These are phyloP conservation scores for Pygmarrhopalites habei DNA, from an alignment of 1,140 invertebrate species.

Conservation along the genomic window DNA sequence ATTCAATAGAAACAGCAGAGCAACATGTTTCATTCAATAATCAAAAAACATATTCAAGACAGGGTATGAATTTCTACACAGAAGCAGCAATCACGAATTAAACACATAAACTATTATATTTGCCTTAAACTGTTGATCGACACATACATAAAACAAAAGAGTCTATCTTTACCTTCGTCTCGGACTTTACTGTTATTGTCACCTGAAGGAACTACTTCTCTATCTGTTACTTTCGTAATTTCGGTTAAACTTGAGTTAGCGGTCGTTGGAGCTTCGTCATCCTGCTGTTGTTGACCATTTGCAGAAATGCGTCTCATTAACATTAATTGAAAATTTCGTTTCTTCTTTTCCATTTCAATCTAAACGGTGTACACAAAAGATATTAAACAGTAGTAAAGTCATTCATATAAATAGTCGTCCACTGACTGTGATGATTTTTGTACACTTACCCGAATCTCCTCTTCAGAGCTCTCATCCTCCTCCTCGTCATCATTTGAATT, in stretches of 20 bases:
- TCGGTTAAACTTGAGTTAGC: not conserved
- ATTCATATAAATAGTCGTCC: not conserved
- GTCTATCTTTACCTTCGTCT: not conserved
- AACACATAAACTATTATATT: not conserved
- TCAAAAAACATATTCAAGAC: not conserved
- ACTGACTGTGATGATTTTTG: not conserved
- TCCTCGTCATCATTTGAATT: not conserved
- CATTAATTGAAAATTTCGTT: not conserved
- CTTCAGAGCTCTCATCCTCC: not conserved
- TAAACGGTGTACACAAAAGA: not conserved
- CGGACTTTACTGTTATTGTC: conserved; percentile 10
- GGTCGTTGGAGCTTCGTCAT: not conserved
- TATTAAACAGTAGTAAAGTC: not conserved
- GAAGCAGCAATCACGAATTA: not conserved
- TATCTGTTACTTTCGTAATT: not conserved
- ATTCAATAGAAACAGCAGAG: not conserved
- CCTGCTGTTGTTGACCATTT: not conserved
- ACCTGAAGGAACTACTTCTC: not conserved
- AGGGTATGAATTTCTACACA: not conserved
- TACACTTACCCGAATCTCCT: not conserved
- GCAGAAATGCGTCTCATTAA: not conserved
- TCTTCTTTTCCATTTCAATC: conserved; percentile 2
- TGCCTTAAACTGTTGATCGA: not conserved
- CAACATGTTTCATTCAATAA: not conserved
- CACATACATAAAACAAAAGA: not conserved